Percentiles rank a stretch among this genome's conserved stretches.
Evolutionary conservation across 2,797 vertebrate species (phyloP).

Genomic region (Silurus aristotelis): DNA sequence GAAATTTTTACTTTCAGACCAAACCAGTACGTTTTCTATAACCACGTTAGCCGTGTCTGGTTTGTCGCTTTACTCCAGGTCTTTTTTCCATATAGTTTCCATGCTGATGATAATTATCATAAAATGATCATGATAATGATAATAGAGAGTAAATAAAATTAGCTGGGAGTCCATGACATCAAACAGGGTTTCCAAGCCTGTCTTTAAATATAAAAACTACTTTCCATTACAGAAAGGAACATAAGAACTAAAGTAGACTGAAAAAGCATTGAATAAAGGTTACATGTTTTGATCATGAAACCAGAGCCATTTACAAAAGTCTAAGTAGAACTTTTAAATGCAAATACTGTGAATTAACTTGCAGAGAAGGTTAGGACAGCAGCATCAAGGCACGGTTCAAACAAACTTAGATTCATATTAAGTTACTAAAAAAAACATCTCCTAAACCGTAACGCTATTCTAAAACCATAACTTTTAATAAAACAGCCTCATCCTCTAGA

Average conservation of each 20-base stretch:
- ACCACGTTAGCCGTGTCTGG: neutral
- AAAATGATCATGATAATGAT: no score
- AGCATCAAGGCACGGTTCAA: no score
- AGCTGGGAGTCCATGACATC: neutral
- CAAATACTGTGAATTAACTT: neutral
- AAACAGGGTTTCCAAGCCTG: neutral
- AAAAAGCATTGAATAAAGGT: neutral
- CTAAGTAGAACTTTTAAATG: neutral
- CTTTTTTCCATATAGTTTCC: neutral
- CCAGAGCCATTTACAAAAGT: neutral
- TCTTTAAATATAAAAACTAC: neutral
- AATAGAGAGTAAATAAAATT: neutral
- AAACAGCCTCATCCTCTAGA: neutral
- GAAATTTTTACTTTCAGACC: neutral
- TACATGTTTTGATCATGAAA: neutral
- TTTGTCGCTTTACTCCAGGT: neutral
- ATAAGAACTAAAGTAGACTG: neutral
- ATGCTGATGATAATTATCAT: neutral
- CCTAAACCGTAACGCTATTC: neutral
- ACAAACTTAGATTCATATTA: neutral
- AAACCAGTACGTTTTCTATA: neutral
- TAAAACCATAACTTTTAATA: neutral
- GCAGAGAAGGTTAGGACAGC: neutral
- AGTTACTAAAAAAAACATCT: neutral
- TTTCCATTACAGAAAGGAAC: neutral